Base-by-base conservation (phyloP, 2,113 vertebrate genomes). In the Miniopterus natalensis region DNA sequence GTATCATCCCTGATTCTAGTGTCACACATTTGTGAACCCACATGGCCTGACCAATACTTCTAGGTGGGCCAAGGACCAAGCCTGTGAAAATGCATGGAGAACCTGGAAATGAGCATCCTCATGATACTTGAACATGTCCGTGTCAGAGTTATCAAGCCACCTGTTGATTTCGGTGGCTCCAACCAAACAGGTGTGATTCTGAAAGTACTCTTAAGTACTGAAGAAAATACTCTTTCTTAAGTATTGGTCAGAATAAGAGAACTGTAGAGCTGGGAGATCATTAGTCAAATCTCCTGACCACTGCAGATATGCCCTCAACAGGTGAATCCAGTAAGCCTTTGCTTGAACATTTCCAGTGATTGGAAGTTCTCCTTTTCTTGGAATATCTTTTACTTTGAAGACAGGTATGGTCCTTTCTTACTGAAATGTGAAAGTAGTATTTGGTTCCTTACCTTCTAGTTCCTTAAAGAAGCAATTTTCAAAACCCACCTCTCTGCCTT, bases 391-490 rank as follows among this genome's bases (percentile, higher is more conserved):
- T 27, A 80, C 49, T 90, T 51, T 81, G 53, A 79, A 59, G 11
- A 93, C 14, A 61, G 29, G 47, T 68, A 73, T 21, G 55, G 42
- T 25, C 75, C n/a, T 90, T 51, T 90, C 55, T 53, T 93, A 84
- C n/a, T 83, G 31, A 78, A 68, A 57, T 71, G 31, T 59, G 21
- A 63, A 45, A 63, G 49, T 20, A 63, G 21, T 88, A 70, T 88
- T 42, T 83, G 66, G 47, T 20, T 93, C 79, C 79, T 94, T 57
- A n/a, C 80, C 47, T 87, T 94, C 31, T 6, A 27, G 21, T 40
- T 93, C 27, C 59, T 29, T 83, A 40, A 68, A 85, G 63, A 96
- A 47, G 61, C 14, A 57, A 70, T 84, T 63, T 86, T 91, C 75
- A 53, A 84, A 88, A 78, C 31, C 13, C 13, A 83, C 31, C 53